Evolutionary conservation across 2,113 vertebrate genomes (phyloP).

Genomic region (Bagarius yarrelli): DNA sequence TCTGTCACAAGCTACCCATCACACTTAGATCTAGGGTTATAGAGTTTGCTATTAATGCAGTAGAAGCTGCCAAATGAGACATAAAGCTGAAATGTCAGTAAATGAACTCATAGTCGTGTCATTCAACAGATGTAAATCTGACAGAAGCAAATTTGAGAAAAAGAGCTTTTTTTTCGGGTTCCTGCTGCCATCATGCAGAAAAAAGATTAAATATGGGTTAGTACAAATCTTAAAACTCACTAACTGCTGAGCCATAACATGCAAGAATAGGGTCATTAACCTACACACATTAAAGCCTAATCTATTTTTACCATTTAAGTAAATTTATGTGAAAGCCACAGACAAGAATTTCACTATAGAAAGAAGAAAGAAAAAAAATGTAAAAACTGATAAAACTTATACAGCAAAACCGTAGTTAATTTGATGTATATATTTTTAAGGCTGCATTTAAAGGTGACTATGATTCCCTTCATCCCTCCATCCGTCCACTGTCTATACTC

Average conservation of each 20-base stretch:
- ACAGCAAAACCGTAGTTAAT: too few species aligned
- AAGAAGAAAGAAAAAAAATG: neutral
- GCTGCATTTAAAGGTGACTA: too few species aligned
- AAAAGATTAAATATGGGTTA: neutral
- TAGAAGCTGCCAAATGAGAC: neutral
- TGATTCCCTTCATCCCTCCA: too few species aligned
- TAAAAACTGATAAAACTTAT: too few species aligned
- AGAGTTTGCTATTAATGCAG: neutral
- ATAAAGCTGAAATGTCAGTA: neutral
- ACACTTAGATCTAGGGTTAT: neutral
- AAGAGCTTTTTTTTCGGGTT: neutral
- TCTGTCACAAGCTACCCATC: neutral
- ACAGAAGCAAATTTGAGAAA: neutral
- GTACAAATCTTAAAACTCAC: neutral
- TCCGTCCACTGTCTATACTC: too few species aligned
- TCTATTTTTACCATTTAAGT: neutral
- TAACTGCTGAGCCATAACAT: too few species aligned
- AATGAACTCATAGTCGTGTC: too few species aligned
- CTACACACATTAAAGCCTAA: neutral
- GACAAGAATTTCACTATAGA: neutral
- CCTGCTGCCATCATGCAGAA: constrained; percentile 24
- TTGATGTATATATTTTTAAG: too few species aligned
- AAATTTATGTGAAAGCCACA: neutral
- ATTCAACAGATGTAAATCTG: neutral
- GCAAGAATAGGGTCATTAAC: neutral